Conservation (phyloP, 2,888 invertebrate species). For the Allygus modestus region DNA sequence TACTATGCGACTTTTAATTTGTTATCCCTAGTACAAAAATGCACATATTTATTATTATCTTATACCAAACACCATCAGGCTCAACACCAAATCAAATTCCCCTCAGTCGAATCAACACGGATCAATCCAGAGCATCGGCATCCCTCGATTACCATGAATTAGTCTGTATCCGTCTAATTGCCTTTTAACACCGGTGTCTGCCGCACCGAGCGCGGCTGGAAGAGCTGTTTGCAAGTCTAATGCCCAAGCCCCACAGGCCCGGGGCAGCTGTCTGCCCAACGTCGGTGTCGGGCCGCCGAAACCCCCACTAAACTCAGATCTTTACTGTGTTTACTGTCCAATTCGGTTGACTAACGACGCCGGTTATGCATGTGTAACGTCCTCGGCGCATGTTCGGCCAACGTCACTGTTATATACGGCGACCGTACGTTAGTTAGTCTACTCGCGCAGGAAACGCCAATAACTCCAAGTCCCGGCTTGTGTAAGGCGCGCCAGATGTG, state of each 20-base stretch:
- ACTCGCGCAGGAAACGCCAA: conserved; percentile 6
- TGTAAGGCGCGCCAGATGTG: background rate
- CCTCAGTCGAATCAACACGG: background rate
- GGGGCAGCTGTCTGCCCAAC: too few relatives aligned
- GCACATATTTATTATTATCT: too few relatives aligned
- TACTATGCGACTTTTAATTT: too few relatives aligned
- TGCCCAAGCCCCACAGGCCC: too few relatives aligned
- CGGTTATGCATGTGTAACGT: too few relatives aligned
- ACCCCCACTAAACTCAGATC: background rate
- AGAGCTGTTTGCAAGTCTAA: conserved; percentile 13
- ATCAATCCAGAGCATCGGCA: background rate
- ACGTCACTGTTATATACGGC: conserved; percentile 20
- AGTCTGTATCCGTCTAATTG: conserved; percentile 27
- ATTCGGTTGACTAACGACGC: conserved; percentile 6
- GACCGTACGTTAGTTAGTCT: conserved; percentile 1
- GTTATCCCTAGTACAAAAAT: too few relatives aligned
- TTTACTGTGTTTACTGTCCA: conserved; percentile 26
- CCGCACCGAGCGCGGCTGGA: background rate
- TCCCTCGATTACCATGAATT: conserved; percentile 2
- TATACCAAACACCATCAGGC: too few relatives aligned
- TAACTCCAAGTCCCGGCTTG: background rate
- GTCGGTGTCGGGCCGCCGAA: background rate
- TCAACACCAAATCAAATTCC: too few relatives aligned
- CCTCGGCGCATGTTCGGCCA: background rate
- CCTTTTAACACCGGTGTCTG: background rate